These are phyloP conservation scores for Phataginus tetradactyla DNA, from an alignment of 2,797 vertebrate genomes.

Conservation along the genomic window DNA sequence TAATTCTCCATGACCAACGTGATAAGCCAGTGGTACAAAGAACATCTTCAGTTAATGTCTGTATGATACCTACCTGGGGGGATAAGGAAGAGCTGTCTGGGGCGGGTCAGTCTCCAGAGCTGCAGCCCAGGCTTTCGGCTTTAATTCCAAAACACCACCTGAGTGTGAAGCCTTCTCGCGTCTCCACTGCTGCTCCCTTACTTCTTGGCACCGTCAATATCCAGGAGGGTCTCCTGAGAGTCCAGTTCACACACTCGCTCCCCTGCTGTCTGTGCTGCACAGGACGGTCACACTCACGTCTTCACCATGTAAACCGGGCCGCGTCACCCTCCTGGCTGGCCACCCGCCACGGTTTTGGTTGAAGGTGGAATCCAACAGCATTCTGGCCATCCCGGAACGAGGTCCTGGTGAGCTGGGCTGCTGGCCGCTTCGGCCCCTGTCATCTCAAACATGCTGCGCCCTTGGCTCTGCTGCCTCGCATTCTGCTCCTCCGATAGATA, in stretches of 20 bases:
- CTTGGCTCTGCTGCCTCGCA: fast-evolving
- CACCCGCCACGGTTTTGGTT: background rate
- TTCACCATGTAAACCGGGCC: background rate
- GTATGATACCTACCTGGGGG: background rate
- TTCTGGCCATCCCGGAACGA: no score
- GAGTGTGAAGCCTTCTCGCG: background rate
- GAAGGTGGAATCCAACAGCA: background rate
- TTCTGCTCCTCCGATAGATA: background rate
- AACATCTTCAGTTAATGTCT: background rate
- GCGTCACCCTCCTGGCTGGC: fast-evolving
- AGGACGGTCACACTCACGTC: background rate
- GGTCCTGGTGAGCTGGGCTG: background rate
- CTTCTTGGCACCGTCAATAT: background rate
- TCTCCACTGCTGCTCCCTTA: background rate
- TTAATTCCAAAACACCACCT: background rate
- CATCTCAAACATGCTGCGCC: fast-evolving
- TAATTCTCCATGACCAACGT: background rate
- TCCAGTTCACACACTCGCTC: background rate
- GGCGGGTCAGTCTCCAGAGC: fast-evolving
- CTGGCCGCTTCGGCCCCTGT: background rate
- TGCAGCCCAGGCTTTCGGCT: background rate
- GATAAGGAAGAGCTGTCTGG: background rate
- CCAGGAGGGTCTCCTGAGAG: background rate
- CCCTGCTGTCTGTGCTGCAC: no score
- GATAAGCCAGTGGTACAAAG: background rate